These are phyloP conservation scores for Mythimna ferrago DNA, from an alignment of 2,888 invertebrate species.

Conservation along the genomic window DNA sequence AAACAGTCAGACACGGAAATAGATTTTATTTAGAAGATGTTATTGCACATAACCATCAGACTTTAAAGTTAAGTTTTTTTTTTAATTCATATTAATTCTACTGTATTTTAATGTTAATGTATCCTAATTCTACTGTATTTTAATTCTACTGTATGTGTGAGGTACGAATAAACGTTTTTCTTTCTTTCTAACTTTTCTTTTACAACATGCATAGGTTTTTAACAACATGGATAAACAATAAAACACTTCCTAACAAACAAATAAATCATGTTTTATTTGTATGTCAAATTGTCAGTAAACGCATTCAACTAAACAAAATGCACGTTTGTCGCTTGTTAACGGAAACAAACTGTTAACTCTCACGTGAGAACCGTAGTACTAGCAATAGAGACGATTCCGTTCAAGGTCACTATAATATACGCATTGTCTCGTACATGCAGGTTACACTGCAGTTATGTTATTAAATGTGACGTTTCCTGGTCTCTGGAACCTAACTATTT, in stretches of 20 bases:
- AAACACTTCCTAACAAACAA: not conserved
- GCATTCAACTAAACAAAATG: conserved; percentile 36
- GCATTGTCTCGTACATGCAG: conserved; percentile 15
- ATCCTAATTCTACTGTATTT: too few species aligned
- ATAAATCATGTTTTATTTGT: not conserved
- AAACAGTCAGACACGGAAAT: too few species aligned
- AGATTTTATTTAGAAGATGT: too few species aligned
- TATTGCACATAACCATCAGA: not conserved
- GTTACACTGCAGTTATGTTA: conserved; percentile 39
- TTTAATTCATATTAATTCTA: too few species aligned
- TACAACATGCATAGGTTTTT: too few species aligned
- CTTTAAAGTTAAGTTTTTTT: too few species aligned
- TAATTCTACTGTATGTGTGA: too few species aligned
- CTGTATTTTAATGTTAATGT: too few species aligned
- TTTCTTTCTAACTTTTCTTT: too few species aligned
- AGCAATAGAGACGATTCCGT: conserved; percentile 30
- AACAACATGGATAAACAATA: not conserved
- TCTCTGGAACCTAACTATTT: conserved; percentile 10
- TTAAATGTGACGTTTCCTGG: conserved; percentile 24
- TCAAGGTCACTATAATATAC: conserved; percentile 50
- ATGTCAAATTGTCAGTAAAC: not conserved
- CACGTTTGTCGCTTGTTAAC: conserved; percentile 35
- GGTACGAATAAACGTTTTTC: too few species aligned
- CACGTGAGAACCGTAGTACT: conserved; percentile 56
- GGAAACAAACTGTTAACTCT: conserved; percentile 57